These are phyloP conservation scores for Drosophila helvetica DNA, from an alignment of 2,888 invertebrate species.

Conservation along the genomic window DNA sequence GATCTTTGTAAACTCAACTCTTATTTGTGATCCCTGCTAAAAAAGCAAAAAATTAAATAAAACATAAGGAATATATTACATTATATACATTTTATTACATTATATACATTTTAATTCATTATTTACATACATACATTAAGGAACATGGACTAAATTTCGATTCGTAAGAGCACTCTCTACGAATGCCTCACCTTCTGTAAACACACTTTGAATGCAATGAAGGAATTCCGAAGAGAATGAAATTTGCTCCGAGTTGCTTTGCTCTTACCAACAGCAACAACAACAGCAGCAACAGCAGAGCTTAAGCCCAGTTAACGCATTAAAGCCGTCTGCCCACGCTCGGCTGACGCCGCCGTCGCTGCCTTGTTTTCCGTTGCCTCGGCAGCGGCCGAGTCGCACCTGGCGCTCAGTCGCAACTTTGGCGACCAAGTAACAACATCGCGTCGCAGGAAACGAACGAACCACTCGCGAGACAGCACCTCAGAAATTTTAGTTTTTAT, in stretches of 20 bases:
- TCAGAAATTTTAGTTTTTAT: constrained; percentile 4
- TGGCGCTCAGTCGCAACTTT: constrained; percentile 73
- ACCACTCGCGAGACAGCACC: constrained; percentile 47
- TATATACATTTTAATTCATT: too few species aligned
- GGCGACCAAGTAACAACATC: constrained; percentile 71
- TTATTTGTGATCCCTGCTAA: too few species aligned
- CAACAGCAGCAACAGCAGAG: constrained; percentile 3
- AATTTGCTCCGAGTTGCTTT: constrained; percentile 13
- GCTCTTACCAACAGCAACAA: constrained; percentile 7
- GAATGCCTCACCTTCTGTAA: background rate
- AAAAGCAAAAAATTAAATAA: too few species aligned
- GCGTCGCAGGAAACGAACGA: constrained; percentile 71
- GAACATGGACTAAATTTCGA: too few species aligned
- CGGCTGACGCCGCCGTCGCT: constrained; percentile 24
- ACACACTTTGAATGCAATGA: background rate
- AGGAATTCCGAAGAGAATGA: constrained; percentile 5
- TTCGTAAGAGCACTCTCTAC: background rate
- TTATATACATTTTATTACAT: too few species aligned
- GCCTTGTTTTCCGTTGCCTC: constrained; percentile 40
- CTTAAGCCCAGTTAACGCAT: constrained; percentile 49
- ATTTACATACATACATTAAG: too few species aligned
- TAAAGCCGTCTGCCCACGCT: constrained; percentile 29
- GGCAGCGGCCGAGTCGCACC: constrained; percentile 54
- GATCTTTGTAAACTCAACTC: too few species aligned
- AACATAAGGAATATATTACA: too few species aligned